Evolutionary conservation across 2,888 invertebrate species (phyloP).

Genomic region (Dysmachus trigonus): DNA sequence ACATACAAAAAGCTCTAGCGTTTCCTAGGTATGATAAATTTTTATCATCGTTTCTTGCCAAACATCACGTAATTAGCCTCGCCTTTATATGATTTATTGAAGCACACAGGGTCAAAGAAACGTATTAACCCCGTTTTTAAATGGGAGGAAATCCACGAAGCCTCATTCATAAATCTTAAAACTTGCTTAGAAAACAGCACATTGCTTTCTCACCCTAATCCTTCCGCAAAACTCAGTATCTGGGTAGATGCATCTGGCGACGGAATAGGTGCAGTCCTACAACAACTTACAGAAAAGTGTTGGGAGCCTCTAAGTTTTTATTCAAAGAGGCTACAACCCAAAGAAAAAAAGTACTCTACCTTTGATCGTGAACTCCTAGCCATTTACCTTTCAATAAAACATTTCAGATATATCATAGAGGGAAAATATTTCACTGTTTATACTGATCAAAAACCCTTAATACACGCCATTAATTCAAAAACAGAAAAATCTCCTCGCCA

Average conservation of each 20-base stretch:
- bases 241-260: slow-evolving; percentile 39
- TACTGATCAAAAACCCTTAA: too few species aligned
- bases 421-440: too few species aligned
- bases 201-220: slow-evolving; percentile 21
- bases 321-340: not conserved
- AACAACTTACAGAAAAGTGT: not conserved
- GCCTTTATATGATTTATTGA: slow-evolving; percentile 65
- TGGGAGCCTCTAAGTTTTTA: slow-evolving; percentile 13
- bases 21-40: not conserved
- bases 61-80: not conserved
- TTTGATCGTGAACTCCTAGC: slow-evolving; percentile 2
- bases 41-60: too few species aligned
- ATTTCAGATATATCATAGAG: too few species aligned
- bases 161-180: too few species aligned
- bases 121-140: not conserved
- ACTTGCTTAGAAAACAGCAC: not conserved
- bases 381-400: too few species aligned
- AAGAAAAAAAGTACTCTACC: slow-evolving; percentile 14
- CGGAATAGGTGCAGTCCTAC: not conserved
- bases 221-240: slow-evolving; percentile 15
- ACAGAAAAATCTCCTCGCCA: too few species aligned
- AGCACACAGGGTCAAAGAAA: not conserved
- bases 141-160: too few species aligned
- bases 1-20: not conserved
- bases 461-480: slow-evolving; percentile 24